Conservation (phyloP, 2,797 vertebrate species). For the Enteromius radiatus region DNA sequence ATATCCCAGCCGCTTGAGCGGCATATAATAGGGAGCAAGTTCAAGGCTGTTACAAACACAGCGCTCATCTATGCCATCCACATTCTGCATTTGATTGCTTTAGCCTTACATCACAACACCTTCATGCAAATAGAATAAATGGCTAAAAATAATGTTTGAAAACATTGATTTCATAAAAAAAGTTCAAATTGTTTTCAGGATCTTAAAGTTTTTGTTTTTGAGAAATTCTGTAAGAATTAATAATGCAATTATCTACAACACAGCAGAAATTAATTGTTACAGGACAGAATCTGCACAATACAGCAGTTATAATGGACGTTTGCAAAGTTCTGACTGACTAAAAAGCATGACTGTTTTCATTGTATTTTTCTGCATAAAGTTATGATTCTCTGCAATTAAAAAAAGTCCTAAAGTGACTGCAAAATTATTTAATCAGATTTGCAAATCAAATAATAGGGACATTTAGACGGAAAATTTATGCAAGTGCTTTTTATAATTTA, state of each 20-base stretch:
- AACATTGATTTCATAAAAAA: neutral
- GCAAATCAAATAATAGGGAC: too few relatives aligned
- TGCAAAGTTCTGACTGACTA: neutral
- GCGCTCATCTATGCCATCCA: conserved; percentile 67
- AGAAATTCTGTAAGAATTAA: neutral
- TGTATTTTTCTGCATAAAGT: neutral
- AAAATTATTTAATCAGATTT: too few relatives aligned
- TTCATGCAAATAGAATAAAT: conserved; percentile 15
- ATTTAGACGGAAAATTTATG: too few relatives aligned
- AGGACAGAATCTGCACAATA: neutral
- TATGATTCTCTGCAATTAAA: neutral
- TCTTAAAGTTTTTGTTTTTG: neutral
- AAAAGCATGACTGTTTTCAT: neutral
- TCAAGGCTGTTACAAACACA: conserved; percentile 73
- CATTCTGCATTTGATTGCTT: conserved; percentile 58
- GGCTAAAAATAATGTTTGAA: neutral
- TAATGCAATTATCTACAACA: neutral
- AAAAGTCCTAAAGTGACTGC: neutral
- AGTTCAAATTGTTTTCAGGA: neutral
- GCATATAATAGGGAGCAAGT: conserved; percentile 68
- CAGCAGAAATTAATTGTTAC: neutral
- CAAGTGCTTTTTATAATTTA: too few relatives aligned
- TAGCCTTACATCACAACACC: conserved; percentile 28
- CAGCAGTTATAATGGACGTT: neutral
- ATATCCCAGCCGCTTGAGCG: conserved; percentile 71